Evolutionary conservation across 2,113 vertebrate species (phyloP).

Genomic region (Carassius auratus): DNA sequence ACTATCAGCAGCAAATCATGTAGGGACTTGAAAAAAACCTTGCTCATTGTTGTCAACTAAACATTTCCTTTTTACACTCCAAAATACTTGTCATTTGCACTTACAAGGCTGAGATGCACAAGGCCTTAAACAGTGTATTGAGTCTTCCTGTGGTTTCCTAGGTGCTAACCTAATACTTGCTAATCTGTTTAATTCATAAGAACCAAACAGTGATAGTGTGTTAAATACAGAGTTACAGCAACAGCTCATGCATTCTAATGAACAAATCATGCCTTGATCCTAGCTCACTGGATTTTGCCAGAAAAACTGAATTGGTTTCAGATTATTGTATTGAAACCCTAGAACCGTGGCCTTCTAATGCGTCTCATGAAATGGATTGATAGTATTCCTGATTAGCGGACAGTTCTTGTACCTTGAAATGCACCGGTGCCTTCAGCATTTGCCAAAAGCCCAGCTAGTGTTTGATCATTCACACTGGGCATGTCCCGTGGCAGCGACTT

Average conservation of each 20-base stretch:
- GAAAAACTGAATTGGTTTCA: slow-evolving; percentile 16
- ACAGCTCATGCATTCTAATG: slow-evolving; percentile 29
- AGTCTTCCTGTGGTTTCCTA: neutral
- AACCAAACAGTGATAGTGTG: neutral
- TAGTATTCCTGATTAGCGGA: slow-evolving; percentile 36
- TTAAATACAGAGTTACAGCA: neutral
- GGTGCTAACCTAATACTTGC: neutral
- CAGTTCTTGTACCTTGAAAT: slow-evolving; percentile 26
- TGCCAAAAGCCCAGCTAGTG: slow-evolving; percentile 41
- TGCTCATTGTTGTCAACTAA: neutral
- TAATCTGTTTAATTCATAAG: neutral
- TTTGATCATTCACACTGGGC: slow-evolving; percentile 58
- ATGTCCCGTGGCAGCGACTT: slow-evolving; percentile 52
- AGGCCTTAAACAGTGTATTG: neutral
- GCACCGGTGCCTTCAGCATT: slow-evolving; percentile 30
- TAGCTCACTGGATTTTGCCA: neutral
- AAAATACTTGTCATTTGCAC: slow-evolving; percentile 4
- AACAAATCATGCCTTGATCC: neutral
- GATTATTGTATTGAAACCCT: slow-evolving; percentile 27
- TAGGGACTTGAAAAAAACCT: neutral
- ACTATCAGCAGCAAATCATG: neutral
- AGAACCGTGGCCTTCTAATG: slow-evolving; percentile 25
- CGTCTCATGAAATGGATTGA: slow-evolving; percentile 32
- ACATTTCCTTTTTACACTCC: neutral
- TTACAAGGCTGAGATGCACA: neutral